phyloP scores from a whole-genome alignment of 2,797 vertebrate species.

The Amphiprion clarkii region DNA sequence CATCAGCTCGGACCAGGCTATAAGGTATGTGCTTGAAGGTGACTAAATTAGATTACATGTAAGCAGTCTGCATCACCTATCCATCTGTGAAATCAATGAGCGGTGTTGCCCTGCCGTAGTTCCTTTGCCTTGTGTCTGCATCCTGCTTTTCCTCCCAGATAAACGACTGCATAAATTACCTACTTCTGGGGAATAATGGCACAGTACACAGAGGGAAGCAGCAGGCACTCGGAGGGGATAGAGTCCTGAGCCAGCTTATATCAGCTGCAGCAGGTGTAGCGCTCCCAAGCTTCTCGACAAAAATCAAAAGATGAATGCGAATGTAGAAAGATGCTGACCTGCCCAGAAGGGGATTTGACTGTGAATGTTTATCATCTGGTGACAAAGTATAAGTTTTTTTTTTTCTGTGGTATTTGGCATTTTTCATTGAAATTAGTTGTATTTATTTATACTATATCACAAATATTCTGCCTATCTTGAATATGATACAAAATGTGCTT shows the following conservation, averaged over 20 bases:
- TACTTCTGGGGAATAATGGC: slow-evolving; percentile 62
- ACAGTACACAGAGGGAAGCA: slow-evolving; percentile 47
- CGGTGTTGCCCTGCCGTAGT: slow-evolving; percentile 29
- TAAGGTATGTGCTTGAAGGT: slow-evolving; percentile 88
- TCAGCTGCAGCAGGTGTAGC: slow-evolving; percentile 68
- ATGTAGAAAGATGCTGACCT: slow-evolving; percentile 57
- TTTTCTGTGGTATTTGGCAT: slow-evolving; percentile 16
- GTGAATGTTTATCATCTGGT: slow-evolving; percentile 26
- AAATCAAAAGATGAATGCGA: slow-evolving; percentile 41
- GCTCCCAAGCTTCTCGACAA: slow-evolving; percentile 35
- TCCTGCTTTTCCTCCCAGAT: slow-evolving; percentile 62
- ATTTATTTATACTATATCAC: background rate
- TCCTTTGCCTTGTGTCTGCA: slow-evolving; percentile 44
- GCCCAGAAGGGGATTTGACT: slow-evolving; percentile 25
- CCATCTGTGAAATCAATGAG: slow-evolving; percentile 72
- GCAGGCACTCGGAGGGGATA: slow-evolving; percentile 43
- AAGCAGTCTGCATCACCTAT: slow-evolving; percentile 64
- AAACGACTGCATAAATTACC: slow-evolving; percentile 74
- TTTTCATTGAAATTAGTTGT: background rate
- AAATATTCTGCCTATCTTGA: slow-evolving; percentile 12
- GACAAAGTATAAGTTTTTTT: slow-evolving; percentile 21
- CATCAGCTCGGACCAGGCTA: slow-evolving; percentile 97
- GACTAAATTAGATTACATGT: slow-evolving; percentile 70
- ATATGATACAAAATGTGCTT: slow-evolving; percentile 4
- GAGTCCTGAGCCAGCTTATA: slow-evolving; percentile 57